Evolutionary conservation across 2,113 vertebrate genomes (phyloP).

Genomic region (Odontesthes bonariensis): DNA sequence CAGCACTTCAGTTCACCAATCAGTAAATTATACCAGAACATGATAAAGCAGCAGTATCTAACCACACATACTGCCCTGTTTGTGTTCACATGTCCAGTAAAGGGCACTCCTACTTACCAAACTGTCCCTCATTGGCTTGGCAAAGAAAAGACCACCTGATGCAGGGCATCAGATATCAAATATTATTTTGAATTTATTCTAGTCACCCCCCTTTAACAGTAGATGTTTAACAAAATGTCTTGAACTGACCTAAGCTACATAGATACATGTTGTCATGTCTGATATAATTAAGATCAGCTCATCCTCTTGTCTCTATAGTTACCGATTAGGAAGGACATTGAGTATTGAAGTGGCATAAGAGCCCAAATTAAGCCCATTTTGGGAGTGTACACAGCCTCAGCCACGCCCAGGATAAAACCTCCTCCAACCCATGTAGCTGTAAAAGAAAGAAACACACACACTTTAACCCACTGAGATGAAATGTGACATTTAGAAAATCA

Average conservation of each 20-base stretch:
- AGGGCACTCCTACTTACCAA: constrained; percentile 58
- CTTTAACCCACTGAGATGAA: too few species aligned
- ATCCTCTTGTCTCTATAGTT: constrained; percentile 21
- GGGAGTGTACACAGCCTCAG: constrained; percentile 84
- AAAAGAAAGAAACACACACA: constrained; percentile 12
- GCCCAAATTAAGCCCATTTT: constrained; percentile 84
- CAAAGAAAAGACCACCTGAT: constrained; percentile 83
- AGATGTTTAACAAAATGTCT: too few species aligned
- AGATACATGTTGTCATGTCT: neutral
- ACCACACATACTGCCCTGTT: neutral
- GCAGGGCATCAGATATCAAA: neutral
- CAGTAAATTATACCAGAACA: too few species aligned
- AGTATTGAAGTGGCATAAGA: constrained; percentile 82
- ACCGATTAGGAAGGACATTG: constrained; percentile 83
- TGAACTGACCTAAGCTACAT: neutral
- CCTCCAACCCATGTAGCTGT: constrained; percentile 87
- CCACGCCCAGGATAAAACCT: constrained; percentile 83
- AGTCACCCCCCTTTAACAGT: neutral
- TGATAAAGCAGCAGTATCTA: neutral
- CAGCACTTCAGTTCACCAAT: neutral
- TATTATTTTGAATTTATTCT: neutral
- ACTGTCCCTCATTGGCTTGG: constrained; percentile 83
- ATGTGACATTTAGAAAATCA: too few species aligned
- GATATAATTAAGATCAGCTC: neutral
- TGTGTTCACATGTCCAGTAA: neutral